Conservation (phyloP, 2,113 vertebrate species). For the Lonchura striata region DNA sequence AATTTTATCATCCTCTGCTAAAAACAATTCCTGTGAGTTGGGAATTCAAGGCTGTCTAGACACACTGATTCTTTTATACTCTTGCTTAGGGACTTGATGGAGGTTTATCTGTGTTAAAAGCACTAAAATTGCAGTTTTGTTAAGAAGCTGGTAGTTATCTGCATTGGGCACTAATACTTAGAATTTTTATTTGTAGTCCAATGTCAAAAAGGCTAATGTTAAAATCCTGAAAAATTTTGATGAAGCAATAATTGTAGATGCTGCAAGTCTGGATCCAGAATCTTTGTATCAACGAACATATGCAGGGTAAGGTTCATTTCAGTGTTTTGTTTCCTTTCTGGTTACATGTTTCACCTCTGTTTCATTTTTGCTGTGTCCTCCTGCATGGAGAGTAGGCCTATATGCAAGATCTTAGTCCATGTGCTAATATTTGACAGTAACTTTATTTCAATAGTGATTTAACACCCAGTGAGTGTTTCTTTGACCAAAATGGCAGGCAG, state of each 20-base stretch:
- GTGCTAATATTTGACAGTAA: not conserved
- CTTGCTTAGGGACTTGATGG: not conserved
- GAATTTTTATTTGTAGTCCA: conserved; percentile 72
- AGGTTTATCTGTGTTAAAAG: not conserved
- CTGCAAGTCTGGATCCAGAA: conserved; percentile 94
- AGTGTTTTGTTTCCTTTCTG: not conserved
- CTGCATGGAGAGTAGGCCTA: not conserved
- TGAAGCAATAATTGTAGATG: conserved; percentile 97
- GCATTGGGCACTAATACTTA: conserved; percentile 49
- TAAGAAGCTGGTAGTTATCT: conserved; percentile 8
- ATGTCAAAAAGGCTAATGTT: conserved; percentile 87
- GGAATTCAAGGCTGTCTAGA: not conserved
- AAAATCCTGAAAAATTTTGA: conserved; percentile 99
- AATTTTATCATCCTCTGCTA: not conserved
- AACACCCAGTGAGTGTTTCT: not conserved
- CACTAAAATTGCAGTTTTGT: not conserved
- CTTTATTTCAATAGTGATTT: not conserved
- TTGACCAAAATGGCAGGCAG: not conserved
- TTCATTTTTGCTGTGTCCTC: not conserved
- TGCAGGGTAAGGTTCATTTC: conserved; percentile 85
- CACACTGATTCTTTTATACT: not conserved
- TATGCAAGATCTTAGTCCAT: not conserved
- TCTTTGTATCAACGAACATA: conserved; percentile 94
- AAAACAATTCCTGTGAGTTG: not conserved
- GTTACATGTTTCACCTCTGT: not conserved